Conservation (phyloP, 2,113 vertebrate genomes). For the Cromileptes altivelis region DNA sequence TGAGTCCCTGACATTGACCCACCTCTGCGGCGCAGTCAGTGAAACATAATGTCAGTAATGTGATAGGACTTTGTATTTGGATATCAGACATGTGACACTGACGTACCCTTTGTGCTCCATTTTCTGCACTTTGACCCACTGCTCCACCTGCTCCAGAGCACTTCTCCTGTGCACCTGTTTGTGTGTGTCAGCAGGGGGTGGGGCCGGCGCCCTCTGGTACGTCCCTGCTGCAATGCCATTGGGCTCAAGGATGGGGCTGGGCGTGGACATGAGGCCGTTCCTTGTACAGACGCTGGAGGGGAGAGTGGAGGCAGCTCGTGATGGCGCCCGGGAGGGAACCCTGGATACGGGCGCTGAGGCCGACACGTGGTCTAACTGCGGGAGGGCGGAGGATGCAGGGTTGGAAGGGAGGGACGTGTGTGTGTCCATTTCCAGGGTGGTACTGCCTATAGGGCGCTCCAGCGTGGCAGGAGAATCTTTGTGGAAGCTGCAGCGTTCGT, state of each 20-base stretch:
- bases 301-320: conserved; percentile 80
- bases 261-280: conserved; percentile 85
- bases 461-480: conserved; percentile 80
- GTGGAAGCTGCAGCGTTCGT: conserved; percentile 79
- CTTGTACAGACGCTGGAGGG: conserved; percentile 80
- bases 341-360: conserved; percentile 78
- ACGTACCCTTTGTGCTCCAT: conserved; percentile 90
- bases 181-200: conserved; percentile 78
- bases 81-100: background rate
- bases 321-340: conserved; percentile 78
- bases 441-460: conserved; percentile 71
- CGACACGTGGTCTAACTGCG: conserved; percentile 53
- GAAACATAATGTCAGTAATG: too few species aligned
- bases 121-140: conserved; percentile 94
- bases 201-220: conserved; percentile 84
- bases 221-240: conserved; percentile 88
- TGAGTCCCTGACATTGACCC: too few species aligned
- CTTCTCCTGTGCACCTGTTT: conserved; percentile 89
- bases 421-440: conserved; percentile 80
- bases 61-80: too few species aligned
- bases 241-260: conserved; percentile 88
- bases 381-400: conserved; percentile 17
- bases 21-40: too few species aligned
- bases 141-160: conserved; percentile 91
- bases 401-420: conserved; percentile 79